These are phyloP conservation scores for Allobates femoralis DNA, from an alignment of 2,797 vertebrate species.

Conservation along the genomic window DNA sequence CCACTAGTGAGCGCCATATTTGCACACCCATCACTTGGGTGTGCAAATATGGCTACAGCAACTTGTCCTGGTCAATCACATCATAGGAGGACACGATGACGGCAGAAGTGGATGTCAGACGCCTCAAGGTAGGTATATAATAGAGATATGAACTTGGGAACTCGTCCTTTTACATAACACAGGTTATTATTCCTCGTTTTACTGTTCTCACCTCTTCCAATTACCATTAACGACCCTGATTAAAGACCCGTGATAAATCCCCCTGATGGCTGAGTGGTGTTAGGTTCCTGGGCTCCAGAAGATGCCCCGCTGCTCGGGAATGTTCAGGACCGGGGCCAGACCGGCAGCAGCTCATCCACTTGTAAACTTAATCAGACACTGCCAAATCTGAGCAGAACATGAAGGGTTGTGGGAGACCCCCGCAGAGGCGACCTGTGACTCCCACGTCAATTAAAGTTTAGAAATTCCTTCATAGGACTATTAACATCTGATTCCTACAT, in stretches of 20 bases:
- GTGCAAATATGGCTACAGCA: no score
- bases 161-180: neutral
- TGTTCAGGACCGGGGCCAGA: conserved; percentile 17
- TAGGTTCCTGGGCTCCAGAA: neutral
- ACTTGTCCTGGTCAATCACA: no score
- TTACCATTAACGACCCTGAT: neutral
- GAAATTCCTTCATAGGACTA: neutral
- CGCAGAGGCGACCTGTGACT: neutral
- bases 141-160: no score
- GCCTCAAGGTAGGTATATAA: no score
- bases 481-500: neutral
- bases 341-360: conserved; percentile 34
- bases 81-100: no score
- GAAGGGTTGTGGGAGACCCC: neutral
- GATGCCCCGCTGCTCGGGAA: conserved; percentile 36
- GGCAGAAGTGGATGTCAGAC: no score
- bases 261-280: neutral
- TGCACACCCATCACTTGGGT: no score
- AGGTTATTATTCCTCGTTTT: no score
- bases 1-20: no score
- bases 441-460: conserved; percentile 20
- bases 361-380: neutral
- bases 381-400: conserved; percentile 10
- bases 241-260: neutral
- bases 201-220: neutral